phyloP scores from a whole-genome alignment of 2,113 vertebrate genomes.

The Ochotona curzoniae region DNA sequence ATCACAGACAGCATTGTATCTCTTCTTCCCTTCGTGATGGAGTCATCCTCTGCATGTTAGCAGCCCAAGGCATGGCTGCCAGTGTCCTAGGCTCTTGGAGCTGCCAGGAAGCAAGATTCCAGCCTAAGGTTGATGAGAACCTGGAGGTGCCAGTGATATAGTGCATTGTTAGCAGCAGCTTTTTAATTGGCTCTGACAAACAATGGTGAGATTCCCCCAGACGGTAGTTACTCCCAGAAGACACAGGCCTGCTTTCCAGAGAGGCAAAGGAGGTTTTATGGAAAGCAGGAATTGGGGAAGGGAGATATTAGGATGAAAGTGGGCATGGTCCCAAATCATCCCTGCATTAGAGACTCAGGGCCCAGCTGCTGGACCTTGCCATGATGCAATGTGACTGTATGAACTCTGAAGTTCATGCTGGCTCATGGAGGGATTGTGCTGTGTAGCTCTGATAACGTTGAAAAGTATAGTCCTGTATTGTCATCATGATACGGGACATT shows the following conservation, averaged over 20 bases:
- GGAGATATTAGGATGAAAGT: neutral
- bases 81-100: neutral
- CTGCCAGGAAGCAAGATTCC: neutral
- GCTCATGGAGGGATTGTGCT: neutral
- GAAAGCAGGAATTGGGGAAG: neutral
- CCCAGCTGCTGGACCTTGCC: neutral
- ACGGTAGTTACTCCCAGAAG: slow-evolving; percentile 5
- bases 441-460: neutral
- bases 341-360: neutral
- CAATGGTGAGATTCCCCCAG: neutral
- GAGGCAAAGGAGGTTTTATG: neutral
- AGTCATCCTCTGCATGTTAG: neutral
- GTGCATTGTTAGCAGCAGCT: slow-evolving; percentile 24
- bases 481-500: neutral
- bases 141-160: neutral
- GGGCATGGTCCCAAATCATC: neutral
- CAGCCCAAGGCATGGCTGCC: neutral
- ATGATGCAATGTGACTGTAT: neutral
- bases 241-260: neutral
- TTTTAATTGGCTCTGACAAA: slow-evolving; percentile 58
- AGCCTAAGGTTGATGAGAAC: neutral
- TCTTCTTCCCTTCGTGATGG: no score
- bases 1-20: no score
- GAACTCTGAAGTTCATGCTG: slow-evolving; percentile 45
- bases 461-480: neutral